phyloP scores from a whole-genome alignment of 2,888 invertebrate species.

The Campopleginae sp. region DNA sequence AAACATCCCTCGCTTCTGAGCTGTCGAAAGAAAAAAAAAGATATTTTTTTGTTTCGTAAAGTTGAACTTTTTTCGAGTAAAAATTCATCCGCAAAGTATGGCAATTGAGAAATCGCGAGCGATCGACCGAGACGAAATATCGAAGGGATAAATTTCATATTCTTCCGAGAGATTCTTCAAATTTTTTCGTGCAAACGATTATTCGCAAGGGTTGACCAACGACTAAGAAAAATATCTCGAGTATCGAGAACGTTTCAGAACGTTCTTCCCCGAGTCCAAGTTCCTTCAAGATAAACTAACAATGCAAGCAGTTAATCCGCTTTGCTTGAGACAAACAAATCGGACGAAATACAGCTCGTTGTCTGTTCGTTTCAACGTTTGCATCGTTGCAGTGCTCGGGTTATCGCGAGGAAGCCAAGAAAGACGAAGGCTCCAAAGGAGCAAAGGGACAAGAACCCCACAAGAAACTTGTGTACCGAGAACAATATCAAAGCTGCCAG shows the following conservation, averaged over 20 bases:
- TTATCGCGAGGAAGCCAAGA: background rate
- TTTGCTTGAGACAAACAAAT: constrained; percentile 61
- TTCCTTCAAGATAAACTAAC: constrained; percentile 16
- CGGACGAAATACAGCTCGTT: constrained; percentile 11
- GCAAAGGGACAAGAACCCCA: background rate
- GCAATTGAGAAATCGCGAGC: background rate
- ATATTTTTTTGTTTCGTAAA: background rate
- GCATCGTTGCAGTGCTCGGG: background rate
- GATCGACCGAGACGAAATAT: background rate
- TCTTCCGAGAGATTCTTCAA: background rate
- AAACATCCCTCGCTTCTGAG: background rate
- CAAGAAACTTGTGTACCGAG: constrained; percentile 48
- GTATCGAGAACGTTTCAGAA: background rate
- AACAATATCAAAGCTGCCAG: constrained; percentile 56
- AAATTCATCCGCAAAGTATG: background rate
- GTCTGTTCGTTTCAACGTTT: background rate
- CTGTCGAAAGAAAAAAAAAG: background rate
- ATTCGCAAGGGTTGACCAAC: background rate
- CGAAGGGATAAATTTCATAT: background rate
- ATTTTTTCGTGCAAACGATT: background rate
- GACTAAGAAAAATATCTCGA: background rate
- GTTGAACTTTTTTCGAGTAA: background rate
- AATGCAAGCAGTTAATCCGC: constrained; percentile 60
- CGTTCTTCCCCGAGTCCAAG: constrained; percentile 17
- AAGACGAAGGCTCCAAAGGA: background rate